A percentile compares a stretch with the other conserved stretches of the same genome.
Conservation (phyloP, 2,797 vertebrate genomes). For the Darevskia mixta region DNA sequence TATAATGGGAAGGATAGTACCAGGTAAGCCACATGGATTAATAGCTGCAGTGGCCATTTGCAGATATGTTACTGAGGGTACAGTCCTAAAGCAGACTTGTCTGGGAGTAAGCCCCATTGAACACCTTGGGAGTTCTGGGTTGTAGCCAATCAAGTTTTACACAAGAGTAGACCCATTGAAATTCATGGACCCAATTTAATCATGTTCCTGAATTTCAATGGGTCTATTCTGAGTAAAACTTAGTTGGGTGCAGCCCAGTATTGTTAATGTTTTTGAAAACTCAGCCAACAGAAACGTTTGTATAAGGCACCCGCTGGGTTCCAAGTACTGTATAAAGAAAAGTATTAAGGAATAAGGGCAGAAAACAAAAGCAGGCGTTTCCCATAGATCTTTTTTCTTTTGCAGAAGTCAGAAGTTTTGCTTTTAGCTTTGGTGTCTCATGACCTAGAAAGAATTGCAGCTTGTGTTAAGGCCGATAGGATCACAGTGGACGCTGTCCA, state of each 20-base stretch:
- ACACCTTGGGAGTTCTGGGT: too few relatives aligned
- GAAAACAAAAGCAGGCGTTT: not conserved
- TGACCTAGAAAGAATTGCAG: constrained; percentile 8
- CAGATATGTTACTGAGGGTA: not conserved
- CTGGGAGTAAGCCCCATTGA: too few relatives aligned
- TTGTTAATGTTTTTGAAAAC: not conserved
- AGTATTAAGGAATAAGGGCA: not conserved
- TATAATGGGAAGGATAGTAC: not conserved
- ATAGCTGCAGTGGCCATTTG: not conserved
- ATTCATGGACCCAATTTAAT: too few relatives aligned
- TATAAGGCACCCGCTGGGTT: not conserved
- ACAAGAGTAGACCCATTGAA: too few relatives aligned
- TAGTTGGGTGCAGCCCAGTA: not conserved
- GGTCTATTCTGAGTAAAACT: too few relatives aligned
- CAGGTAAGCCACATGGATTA: not conserved
- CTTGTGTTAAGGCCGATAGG: not conserved
- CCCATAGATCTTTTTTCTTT: too few relatives aligned
- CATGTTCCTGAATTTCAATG: too few relatives aligned
- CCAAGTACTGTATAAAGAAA: too few relatives aligned
- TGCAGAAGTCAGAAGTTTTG: not conserved
- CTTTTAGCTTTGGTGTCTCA: not conserved
- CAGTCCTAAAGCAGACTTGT: not conserved
- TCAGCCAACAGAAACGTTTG: not conserved
- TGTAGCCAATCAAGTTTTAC: too few relatives aligned
- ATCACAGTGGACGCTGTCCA: not conserved